Evolutionary conservation across 1,140 invertebrate species (phyloP).

Genomic region (Cylas formicarius): DNA sequence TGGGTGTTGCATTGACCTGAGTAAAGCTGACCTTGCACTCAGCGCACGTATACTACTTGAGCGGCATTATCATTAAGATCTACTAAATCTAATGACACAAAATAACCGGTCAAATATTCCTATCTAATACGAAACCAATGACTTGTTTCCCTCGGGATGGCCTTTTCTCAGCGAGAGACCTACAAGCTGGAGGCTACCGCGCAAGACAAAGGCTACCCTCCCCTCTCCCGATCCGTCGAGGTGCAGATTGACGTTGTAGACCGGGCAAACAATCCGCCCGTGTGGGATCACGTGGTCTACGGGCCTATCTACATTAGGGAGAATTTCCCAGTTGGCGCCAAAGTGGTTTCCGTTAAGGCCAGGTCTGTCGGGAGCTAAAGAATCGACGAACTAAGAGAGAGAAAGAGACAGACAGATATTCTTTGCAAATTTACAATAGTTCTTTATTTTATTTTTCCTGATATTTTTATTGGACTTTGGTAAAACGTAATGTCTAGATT

Average conservation of each 20-base stretch:
- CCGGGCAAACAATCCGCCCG: conserved; percentile 92
- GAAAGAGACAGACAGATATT: conserved; percentile 2
- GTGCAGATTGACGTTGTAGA: conserved; percentile 97
- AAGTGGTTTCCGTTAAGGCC: conserved; percentile 95
- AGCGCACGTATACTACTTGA: too few relatives aligned
- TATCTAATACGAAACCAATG: too few relatives aligned
- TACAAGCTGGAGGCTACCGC: conserved; percentile 96
- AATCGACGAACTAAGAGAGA: neutral
- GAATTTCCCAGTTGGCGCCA: conserved; percentile 91
- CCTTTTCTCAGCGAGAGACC: conserved; percentile 88
- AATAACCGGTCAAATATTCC: too few relatives aligned
- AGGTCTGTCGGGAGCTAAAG: conserved; percentile 77
- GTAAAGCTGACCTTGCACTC: too few relatives aligned
- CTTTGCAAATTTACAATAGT: neutral
- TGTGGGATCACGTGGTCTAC: conserved; percentile 93
- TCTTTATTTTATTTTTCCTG: too few relatives aligned
- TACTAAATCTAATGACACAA: too few relatives aligned
- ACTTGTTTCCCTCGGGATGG: too few relatives aligned
- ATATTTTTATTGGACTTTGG: too few relatives aligned
- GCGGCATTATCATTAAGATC: too few relatives aligned
- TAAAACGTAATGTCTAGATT: too few relatives aligned
- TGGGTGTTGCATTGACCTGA: too few relatives aligned
- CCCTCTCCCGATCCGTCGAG: conserved; percentile 88
- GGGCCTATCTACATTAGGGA: conserved; percentile 95
- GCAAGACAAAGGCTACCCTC: conserved; percentile 90